These are phyloP conservation scores for Gopherus evgoodei DNA, from an alignment of 2,113 vertebrate species.

Conservation along the genomic window DNA sequence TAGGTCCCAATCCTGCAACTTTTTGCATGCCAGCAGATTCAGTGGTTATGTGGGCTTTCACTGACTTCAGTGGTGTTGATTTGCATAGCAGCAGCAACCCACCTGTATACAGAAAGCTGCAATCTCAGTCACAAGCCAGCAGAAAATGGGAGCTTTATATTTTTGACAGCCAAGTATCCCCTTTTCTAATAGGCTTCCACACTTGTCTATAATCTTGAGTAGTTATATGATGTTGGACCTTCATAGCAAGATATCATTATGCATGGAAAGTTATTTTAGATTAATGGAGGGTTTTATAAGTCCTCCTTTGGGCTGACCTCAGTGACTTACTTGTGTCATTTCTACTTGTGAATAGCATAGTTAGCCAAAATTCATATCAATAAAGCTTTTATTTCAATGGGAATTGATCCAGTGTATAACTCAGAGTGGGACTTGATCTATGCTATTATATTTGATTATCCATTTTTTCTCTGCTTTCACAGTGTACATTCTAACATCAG, in stretches of 20 bases:
- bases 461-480: not conserved
- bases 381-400: not conserved
- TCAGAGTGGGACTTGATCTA: not conserved
- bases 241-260: not conserved
- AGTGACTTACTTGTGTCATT: not conserved
- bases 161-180: not conserved
- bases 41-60: not conserved
- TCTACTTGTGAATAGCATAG: not conserved
- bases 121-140: not conserved
- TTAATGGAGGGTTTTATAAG: not conserved
- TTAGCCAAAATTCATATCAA: not conserved
- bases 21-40: not conserved
- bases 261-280: not conserved
- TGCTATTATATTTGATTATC: not conserved
- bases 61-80: not conserved
- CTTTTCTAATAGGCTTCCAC: not conserved
- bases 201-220: not conserved
- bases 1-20: not conserved
- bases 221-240: fast-evolving
- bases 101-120: not conserved
- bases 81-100: not conserved
- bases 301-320: not conserved
- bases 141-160: not conserved
- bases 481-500: not conserved
- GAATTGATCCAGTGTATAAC: not conserved